Percentiles rank a stretch among this genome's conserved stretches.
These are phyloP conservation scores for Coenobita brevimanus DNA, from an alignment of 1,140 invertebrate genomes.

Conservation along the genomic window DNA sequence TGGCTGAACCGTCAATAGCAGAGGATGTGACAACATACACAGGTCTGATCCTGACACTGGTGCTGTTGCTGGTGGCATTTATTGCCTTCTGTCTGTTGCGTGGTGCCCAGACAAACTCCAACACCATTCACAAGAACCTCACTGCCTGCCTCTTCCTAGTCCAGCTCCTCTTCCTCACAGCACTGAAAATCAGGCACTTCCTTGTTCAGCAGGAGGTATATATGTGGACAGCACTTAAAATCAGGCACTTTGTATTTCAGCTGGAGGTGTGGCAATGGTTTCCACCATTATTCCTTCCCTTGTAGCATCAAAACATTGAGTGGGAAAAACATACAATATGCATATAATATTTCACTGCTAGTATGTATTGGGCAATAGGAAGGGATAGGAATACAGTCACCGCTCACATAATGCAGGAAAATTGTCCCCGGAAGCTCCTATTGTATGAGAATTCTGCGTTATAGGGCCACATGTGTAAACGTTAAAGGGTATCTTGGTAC, in stretches of 20 bases:
- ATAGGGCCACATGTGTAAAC: too few species aligned
- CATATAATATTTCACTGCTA: too few species aligned
- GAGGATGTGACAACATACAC: conserved; percentile 92
- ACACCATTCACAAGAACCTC: conserved; percentile 95
- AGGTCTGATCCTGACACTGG: conserved; percentile 83
- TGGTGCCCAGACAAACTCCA: conserved; percentile 89
- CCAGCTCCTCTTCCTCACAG: conserved; percentile 89
- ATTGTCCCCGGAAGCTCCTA: too few species aligned
- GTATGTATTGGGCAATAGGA: too few species aligned
- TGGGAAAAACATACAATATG: too few species aligned
- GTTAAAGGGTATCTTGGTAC: too few species aligned
- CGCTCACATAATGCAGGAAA: too few species aligned
- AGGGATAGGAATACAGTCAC: too few species aligned
- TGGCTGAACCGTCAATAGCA: conserved; percentile 86
- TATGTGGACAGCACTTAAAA: background rate
- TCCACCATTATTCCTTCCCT: too few species aligned
- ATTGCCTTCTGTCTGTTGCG: conserved; percentile 86
- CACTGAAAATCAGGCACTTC: conserved; percentile 84
- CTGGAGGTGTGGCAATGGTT: too few species aligned
- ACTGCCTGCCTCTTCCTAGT: conserved; percentile 90
- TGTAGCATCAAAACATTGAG: too few species aligned
- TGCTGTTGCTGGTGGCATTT: conserved; percentile 79
- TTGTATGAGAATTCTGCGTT: too few species aligned
- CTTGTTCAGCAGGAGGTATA: conserved; percentile 79
- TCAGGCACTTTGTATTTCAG: background rate